These are phyloP conservation scores for Pedicia rivosa DNA, from an alignment of 2,888 invertebrate species.

Conservation along the genomic window DNA sequence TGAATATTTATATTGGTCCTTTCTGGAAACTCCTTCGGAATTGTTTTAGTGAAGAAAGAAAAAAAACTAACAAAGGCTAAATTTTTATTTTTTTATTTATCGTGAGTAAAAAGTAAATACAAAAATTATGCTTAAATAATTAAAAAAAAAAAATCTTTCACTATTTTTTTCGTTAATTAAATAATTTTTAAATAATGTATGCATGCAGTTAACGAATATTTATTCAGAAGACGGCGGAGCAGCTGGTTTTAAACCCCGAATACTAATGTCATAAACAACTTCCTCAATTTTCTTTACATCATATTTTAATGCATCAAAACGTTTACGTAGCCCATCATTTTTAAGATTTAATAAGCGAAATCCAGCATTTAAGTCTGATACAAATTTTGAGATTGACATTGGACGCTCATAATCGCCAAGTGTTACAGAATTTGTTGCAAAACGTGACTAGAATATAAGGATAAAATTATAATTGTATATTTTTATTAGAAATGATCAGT, in stretches of 20 bases:
- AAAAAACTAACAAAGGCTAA: no score
- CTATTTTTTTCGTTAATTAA: no score
- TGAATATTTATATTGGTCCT: no score
- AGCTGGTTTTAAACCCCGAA: conserved; percentile 46
- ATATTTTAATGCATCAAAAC: conserved; percentile 77
- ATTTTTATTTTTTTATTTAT: no score
- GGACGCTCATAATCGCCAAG: conserved; percentile 71
- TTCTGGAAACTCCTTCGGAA: no score
- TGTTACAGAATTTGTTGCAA: conserved; percentile 73
- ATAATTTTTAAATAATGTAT: no score
- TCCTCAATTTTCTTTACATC: conserved; percentile 91
- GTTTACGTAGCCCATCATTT: conserved; percentile 73
- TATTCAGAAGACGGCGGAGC: not conserved
- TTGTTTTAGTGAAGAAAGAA: no score
- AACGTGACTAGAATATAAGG: conserved; percentile 40
- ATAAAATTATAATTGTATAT: conserved; percentile 11
- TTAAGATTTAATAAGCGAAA: conserved; percentile 81
- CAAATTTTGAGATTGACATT: conserved; percentile 68
- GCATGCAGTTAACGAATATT: not conserved
- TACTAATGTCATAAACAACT: conserved; percentile 75
- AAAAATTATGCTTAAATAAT: no score
- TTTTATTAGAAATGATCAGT: no score
- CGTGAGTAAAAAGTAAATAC: no score
- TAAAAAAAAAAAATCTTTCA: no score
- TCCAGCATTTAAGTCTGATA: conserved; percentile 75